A percentile compares a stretch with the other conserved stretches of the same genome.
Conservation (phyloP, 2,113 vertebrate species). For the Sinocyclocheilus anshuiensis region DNA sequence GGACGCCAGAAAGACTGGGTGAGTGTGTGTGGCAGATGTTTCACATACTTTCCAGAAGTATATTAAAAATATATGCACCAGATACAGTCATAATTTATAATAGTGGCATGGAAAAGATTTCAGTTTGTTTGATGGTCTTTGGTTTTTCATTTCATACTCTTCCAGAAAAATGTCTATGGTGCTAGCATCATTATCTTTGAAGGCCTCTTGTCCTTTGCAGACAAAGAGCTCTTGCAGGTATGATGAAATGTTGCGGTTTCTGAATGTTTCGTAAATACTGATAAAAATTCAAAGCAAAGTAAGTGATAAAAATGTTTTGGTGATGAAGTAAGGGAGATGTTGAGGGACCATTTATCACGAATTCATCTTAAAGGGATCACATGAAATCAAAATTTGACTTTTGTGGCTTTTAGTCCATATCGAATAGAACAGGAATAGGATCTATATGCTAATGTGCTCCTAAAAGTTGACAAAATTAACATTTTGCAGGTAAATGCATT, state of each 20-base stretch:
- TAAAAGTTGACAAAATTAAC: background rate
- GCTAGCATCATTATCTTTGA: constrained; percentile 95
- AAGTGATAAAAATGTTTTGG: background rate
- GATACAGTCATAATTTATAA: background rate
- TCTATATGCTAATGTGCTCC: background rate
- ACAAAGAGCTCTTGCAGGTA: constrained; percentile 90
- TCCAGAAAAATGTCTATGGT: constrained; percentile 90
- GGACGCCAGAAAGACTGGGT: constrained; percentile 97
- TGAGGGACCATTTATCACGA: background rate
- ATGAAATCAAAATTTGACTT: background rate
- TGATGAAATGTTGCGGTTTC: constrained; percentile 11
- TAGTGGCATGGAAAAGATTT: background rate
- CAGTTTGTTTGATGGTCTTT: background rate
- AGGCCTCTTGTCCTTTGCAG: constrained; percentile 92
- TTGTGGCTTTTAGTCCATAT: background rate
- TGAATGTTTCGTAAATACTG: background rate
- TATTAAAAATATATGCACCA: background rate
- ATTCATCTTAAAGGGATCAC: background rate
- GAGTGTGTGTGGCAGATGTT: constrained; percentile 53
- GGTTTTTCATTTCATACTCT: background rate
- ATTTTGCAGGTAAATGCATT: background rate
- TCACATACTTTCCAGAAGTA: background rate
- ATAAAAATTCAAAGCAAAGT: background rate
- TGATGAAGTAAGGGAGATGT: background rate
- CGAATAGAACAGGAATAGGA: too few relatives aligned